Conservation (phyloP, 2,113 vertebrate species). For the Ctenomys sociabilis region DNA sequence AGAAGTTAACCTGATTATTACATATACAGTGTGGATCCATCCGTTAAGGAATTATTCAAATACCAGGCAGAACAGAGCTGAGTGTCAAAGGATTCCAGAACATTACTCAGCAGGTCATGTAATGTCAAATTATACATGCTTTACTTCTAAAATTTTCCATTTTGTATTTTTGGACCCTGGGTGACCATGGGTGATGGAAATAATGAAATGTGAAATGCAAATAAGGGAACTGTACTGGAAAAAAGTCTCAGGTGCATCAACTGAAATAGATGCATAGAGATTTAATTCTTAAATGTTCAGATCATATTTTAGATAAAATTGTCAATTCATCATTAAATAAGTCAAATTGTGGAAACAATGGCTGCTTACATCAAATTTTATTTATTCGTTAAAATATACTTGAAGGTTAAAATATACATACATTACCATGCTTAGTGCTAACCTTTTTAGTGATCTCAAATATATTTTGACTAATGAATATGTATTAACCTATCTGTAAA, state of each 20-base stretch:
- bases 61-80: not conserved
- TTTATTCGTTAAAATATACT: not conserved
- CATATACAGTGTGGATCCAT: not conserved
- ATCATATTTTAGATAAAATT: not conserved
- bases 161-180: not conserved
- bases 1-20: not conserved
- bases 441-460: not conserved
- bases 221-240: not conserved
- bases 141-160: not conserved
- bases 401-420: not conserved
- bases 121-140: not conserved
- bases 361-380: not conserved
- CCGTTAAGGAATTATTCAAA: not conserved
- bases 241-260: not conserved
- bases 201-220: not conserved
- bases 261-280: not conserved
- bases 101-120: no score
- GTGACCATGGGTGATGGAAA: not conserved
- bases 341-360: not conserved
- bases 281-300: not conserved
- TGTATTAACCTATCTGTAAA: not conserved
- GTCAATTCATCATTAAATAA: not conserved
- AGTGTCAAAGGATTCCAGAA: not conserved
- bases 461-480: not conserved
- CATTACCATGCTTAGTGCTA: not conserved